A percentile compares a stretch with the other conserved stretches of the same genome.
phyloP scores from a whole-genome alignment of 1,140 invertebrate genomes.

The Anastatus disparis region DNA sequence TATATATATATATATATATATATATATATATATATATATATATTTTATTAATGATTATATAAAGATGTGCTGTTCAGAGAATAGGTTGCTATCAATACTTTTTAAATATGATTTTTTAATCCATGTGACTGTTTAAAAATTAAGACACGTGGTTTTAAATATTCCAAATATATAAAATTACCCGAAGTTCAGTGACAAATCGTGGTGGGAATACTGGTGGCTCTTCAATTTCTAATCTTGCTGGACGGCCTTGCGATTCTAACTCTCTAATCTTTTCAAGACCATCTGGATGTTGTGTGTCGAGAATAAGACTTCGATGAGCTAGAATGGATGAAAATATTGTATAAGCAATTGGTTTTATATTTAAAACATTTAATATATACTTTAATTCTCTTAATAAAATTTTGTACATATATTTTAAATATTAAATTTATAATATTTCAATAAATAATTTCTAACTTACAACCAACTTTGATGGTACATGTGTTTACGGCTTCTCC shows the following conservation, averaged over 20 bases:
- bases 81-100: too few species aligned
- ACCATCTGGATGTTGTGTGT: constrained; percentile 93
- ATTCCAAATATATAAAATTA: constrained; percentile 51
- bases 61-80: too few species aligned
- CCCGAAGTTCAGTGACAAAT: constrained; percentile 81
- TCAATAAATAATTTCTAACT: constrained; percentile 45
- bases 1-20: too few species aligned
- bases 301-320: constrained; percentile 85
- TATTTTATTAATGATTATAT: too few species aligned
- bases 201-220: constrained; percentile 80
- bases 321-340: constrained; percentile 70
- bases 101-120: constrained; percentile 25
- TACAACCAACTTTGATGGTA: constrained; percentile 83
- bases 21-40: too few species aligned
- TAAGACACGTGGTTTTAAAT: constrained; percentile 6
- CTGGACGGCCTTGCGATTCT: constrained; percentile 83
- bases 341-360: too few species aligned
- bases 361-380: too few species aligned
- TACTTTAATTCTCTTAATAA: too few species aligned
- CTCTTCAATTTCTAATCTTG: constrained; percentile 84
- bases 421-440: neutral
- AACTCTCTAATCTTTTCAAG: constrained; percentile 91
- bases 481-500: constrained; percentile 94
- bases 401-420: too few species aligned
- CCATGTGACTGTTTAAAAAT: neutral